Base-by-base conservation (phyloP, 2,797 vertebrate genomes). In the Enteromius viviparus region DNA sequence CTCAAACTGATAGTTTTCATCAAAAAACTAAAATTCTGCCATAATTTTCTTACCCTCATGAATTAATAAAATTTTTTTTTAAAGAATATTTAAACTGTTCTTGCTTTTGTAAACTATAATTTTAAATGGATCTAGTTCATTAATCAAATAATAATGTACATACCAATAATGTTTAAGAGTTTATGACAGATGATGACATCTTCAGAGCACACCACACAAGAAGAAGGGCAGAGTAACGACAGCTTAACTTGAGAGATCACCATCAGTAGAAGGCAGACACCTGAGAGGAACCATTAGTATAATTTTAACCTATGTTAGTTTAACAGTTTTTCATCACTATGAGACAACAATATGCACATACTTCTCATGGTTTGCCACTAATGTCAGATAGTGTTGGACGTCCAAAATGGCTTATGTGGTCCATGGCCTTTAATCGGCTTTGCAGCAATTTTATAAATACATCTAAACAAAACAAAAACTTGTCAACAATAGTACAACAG, bases 171-270 rank as follows among this genome's bases (percentile, higher is more conserved):
- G 70, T 85, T 89, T 26, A 87, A 85, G 53, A 96, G 92, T 78
- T 94, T 91, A 76, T 92, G 94, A 89, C 95, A 95, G 87, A 94
- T 92, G 83, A 94, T 90, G 80, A 90, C 88, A 5, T 94, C 93
- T 60, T 92, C 91, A 69, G 94, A 89, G 70, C 93, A 93, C 60
- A 93, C 88, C 45, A 85, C 84, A 79, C 94, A 94, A 34, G 95
- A 92, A 11, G 78, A 87, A 77, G 95, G 95, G 76, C 94, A 94
- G 14, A 92, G 83, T 6, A 70, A 87, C 65, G 55, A 87, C 68
- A 76, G 34, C 75, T 80, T 80, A 84, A 91, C 80, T 85, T 81
- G 87, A 75, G 89, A 58, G 66, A 90, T 90, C 84, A 93, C 88
- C 84, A 94, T 89, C 82, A 93, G 42, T 78, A 94, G 83, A 86